A percentile compares a stretch with the other conserved stretches of the same genome.
Evolutionary conservation across 2,113 vertebrate genomes (phyloP).

Genomic region (Lepidothrix coronata): DNA sequence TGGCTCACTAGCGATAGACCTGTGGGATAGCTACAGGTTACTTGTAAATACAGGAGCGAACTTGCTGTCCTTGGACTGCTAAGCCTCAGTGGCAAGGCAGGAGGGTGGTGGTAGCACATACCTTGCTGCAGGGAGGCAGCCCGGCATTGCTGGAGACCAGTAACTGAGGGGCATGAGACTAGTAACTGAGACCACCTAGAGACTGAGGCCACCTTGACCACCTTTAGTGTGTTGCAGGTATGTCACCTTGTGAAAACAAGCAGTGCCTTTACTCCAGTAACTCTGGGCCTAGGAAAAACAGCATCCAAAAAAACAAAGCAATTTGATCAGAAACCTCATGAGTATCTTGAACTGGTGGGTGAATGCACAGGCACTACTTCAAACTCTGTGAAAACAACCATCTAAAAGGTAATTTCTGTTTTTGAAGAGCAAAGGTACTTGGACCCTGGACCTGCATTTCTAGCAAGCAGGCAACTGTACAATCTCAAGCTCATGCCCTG

Average conservation of each 20-base stretch:
- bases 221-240: neutral
- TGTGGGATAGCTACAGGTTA: neutral
- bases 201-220: neutral
- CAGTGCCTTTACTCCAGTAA: accelerated
- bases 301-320: neutral
- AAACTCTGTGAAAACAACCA: neutral
- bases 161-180: neutral
- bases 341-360: neutral
- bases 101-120: neutral
- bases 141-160: neutral
- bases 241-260: neutral
- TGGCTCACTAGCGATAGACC: neutral
- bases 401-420: neutral
- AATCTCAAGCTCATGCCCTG: neutral
- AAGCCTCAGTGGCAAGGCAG: neutral
- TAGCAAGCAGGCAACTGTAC: neutral
- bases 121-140: neutral
- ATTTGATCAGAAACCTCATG: neutral
- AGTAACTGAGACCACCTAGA: no score
- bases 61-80: neutral
- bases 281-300: neutral
- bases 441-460: neutral
- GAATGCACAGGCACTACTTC: neutral
- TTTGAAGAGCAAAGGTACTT: neutral
- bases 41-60: neutral